Evolutionary conservation across 1,140 invertebrate species (phyloP).

Genomic region (Micrasema longulum): DNA sequence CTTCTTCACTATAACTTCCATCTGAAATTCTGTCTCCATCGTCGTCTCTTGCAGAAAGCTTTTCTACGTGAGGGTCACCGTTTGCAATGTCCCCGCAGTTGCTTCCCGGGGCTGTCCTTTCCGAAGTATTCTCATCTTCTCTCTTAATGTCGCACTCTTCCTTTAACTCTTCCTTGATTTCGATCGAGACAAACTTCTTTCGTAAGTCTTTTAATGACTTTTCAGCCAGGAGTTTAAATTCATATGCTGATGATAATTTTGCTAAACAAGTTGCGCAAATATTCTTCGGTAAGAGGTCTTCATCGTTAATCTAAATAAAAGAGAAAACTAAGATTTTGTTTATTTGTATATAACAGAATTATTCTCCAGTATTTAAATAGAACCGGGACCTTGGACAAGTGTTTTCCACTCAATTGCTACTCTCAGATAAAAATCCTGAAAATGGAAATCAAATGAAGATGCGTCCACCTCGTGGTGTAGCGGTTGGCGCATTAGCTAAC

Average conservation of each 20-base stretch:
- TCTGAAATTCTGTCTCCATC: constrained; percentile 1
- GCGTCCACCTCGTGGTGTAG: too few species aligned
- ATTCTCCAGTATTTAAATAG: too few species aligned
- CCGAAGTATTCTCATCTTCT: not conserved
- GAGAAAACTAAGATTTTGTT: not conserved
- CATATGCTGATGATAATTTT: constrained; percentile 18
- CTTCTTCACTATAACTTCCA: constrained; percentile 2
- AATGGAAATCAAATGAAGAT: too few species aligned
- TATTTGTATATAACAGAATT: too few species aligned
- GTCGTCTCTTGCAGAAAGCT: too few species aligned
- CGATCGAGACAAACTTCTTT: not conserved
- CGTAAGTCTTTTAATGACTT: constrained; percentile 9
- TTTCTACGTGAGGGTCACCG: not conserved
- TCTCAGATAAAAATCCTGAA: too few species aligned
- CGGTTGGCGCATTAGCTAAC: too few species aligned
- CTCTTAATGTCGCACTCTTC: not conserved
- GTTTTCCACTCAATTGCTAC: too few species aligned
- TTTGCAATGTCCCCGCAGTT: not conserved
- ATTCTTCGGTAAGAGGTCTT: not conserved
- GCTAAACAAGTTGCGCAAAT: constrained; percentile 10
- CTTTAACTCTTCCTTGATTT: not conserved
- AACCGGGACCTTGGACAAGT: too few species aligned
- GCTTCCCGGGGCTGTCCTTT: not conserved
- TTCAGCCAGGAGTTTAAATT: constrained; percentile 26
- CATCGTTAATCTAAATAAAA: constrained; percentile 9